phyloP scores from a whole-genome alignment of 2,888 invertebrate species.

The Drosophila anomelani region DNA sequence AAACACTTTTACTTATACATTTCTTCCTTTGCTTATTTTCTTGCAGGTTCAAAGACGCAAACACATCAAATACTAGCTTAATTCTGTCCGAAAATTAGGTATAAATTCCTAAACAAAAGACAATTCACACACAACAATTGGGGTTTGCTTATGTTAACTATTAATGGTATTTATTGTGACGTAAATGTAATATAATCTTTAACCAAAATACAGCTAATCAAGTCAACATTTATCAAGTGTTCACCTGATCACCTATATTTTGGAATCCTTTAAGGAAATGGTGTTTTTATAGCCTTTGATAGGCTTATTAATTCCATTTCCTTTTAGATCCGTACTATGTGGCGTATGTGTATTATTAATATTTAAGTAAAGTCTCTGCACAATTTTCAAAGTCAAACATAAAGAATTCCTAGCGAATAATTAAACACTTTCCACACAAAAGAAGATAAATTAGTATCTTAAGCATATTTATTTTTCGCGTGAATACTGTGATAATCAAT shows the following conservation, averaged over 20 bases:
- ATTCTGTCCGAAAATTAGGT: slow-evolving; percentile 62
- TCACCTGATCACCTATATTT: slow-evolving; percentile 58
- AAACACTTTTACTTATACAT: neutral
- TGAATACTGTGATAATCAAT: slow-evolving; percentile 84
- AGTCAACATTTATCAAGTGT: slow-evolving; percentile 40
- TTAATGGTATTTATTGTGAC: slow-evolving; percentile 72
- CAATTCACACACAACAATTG: slow-evolving; percentile 23
- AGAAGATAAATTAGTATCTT: slow-evolving; percentile 37
- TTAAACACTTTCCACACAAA: slow-evolving; percentile 38
- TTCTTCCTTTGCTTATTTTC: neutral
- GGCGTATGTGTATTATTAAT: slow-evolving; percentile 69
- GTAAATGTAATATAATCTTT: slow-evolving; percentile 27
- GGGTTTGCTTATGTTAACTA: slow-evolving; percentile 77
- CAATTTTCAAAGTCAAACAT: slow-evolving; percentile 54
- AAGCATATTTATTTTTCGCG: slow-evolving; percentile 81
- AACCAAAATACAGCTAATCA: slow-evolving; percentile 58
- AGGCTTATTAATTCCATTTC: slow-evolving; percentile 31
- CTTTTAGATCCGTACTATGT: slow-evolving; percentile 9
- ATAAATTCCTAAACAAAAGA: slow-evolving; percentile 26
- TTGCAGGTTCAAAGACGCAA: slow-evolving; percentile 77
- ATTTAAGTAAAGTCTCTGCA: slow-evolving; percentile 57
- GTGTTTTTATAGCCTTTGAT: slow-evolving; percentile 26
- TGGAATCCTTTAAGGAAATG: slow-evolving; percentile 2
- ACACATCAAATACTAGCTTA: slow-evolving; percentile 79
- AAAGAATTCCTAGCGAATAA: slow-evolving; percentile 65